Conservation (phyloP, 2,888 invertebrate species). For the Coelopa pilipes region DNA sequence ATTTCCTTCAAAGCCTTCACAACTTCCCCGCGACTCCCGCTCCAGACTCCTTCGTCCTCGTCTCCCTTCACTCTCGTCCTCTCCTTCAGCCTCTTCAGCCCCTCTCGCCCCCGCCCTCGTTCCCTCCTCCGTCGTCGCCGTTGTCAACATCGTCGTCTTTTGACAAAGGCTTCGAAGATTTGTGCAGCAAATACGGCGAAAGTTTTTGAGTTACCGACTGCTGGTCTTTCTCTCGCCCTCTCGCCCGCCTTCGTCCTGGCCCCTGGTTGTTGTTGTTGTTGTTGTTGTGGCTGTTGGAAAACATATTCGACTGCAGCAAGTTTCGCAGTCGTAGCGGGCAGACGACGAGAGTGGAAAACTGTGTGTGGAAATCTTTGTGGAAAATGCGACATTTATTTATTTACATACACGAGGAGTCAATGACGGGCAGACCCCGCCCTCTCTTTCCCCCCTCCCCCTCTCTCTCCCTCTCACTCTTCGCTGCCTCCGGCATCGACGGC, state of each 20-base stretch:
- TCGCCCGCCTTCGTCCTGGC: neutral
- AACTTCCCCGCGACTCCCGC: neutral
- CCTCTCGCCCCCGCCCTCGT: neutral
- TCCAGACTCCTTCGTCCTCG: neutral
- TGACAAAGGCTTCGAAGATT: neutral
- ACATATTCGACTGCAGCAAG: conserved; percentile 7
- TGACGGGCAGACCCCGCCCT: too few species aligned
- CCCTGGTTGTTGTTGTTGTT: neutral
- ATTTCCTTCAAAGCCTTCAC: neutral
- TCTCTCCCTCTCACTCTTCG: too few species aligned
- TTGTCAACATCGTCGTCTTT: neutral
- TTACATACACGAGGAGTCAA: neutral
- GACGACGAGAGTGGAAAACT: neutral
- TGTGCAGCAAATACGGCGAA: conserved; percentile 16
- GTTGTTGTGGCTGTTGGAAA: neutral
- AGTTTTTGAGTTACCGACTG: conserved; percentile 20
- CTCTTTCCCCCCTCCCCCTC: too few species aligned
- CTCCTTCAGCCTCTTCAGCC: neutral
- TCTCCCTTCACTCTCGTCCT: neutral
- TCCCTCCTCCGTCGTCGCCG: too few species aligned
- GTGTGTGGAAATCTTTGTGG: neutral
- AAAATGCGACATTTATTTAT: conserved; percentile 26
- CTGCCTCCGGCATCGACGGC: too few species aligned
- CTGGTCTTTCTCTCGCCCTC: neutral
- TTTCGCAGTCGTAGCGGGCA: neutral